Evolutionary conservation across 2,888 invertebrate genomes (phyloP).

Genomic region (Trachelus stipa): DNA sequence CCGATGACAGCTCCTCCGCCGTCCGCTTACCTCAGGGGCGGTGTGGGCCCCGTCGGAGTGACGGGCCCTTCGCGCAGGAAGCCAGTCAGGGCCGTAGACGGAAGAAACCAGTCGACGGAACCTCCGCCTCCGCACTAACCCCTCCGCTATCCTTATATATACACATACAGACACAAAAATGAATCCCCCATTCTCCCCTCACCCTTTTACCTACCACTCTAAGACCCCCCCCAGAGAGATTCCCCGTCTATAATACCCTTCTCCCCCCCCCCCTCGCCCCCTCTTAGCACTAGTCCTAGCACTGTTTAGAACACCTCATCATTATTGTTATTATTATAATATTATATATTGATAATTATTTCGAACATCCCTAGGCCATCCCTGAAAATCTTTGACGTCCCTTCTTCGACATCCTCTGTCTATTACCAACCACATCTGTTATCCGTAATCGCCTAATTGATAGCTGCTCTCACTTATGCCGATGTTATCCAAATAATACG

Average conservation of each 20-base stretch:
- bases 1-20: conserved; percentile 58
- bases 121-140: conserved; percentile 68
- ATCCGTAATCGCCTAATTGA: background rate
- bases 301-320: conserved; percentile 66
- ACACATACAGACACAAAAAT: conserved; percentile 21
- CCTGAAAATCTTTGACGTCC: background rate
- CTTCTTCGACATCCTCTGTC: background rate
- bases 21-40: conserved; percentile 58
- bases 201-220: conserved; percentile 27
- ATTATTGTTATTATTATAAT: conserved; percentile 64
- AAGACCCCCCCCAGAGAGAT: conserved; percentile 6
- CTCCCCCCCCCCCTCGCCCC: conserved; percentile 39
- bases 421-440: background rate
- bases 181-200: conserved; percentile 9
- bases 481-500: conserved; percentile 27
- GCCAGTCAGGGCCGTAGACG: conserved; percentile 67
- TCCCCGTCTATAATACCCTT: conserved; percentile 3
- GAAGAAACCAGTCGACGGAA: conserved; percentile 67
- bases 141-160: conserved; percentile 47
- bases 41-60: conserved; percentile 61
- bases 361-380: conserved; percentile 43
- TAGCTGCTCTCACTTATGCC: background rate
- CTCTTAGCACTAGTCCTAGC: conserved; percentile 67
- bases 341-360: conserved; percentile 61
- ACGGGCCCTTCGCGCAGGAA: conserved; percentile 66